phyloP scores from a whole-genome alignment of 2,113 vertebrate species.

The Donacobius atricapilla region DNA sequence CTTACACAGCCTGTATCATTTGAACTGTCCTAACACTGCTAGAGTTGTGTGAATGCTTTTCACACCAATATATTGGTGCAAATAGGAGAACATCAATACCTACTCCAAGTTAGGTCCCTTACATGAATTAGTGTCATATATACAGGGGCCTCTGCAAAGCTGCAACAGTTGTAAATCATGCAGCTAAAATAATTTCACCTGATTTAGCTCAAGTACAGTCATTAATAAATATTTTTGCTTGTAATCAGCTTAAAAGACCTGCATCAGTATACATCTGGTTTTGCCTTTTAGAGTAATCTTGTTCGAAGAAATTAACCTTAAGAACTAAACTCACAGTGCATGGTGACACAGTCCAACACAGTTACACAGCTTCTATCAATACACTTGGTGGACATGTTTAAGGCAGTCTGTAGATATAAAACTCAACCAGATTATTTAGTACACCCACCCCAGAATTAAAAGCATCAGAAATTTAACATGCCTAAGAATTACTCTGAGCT shows the following conservation, averaged over 20 bases:
- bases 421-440: not conserved
- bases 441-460: not conserved
- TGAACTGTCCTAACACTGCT: not conserved
- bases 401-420: not conserved
- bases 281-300: not conserved
- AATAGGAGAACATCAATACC: not conserved
- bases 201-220: not conserved
- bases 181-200: not conserved
- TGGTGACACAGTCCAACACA: not conserved
- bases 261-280: not conserved
- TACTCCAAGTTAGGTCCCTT: not conserved
- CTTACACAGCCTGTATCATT: accelerated
- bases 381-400: too few species aligned
- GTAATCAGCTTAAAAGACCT: not conserved
- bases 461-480: not conserved
- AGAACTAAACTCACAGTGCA: not conserved
- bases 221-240: not conserved
- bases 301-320: not conserved
- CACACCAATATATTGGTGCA: too few species aligned
- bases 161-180: not conserved
- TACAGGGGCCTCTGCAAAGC: not conserved
- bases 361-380: too few species aligned
- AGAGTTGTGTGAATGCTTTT: not conserved
- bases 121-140: accelerated
- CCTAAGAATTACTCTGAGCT: not conserved